Percentiles rank a stretch among this genome's conserved stretches.
These are phyloP conservation scores for Mastomys natalensis DNA, from an alignment of 2,113 vertebrate species.

Conservation along the genomic window DNA sequence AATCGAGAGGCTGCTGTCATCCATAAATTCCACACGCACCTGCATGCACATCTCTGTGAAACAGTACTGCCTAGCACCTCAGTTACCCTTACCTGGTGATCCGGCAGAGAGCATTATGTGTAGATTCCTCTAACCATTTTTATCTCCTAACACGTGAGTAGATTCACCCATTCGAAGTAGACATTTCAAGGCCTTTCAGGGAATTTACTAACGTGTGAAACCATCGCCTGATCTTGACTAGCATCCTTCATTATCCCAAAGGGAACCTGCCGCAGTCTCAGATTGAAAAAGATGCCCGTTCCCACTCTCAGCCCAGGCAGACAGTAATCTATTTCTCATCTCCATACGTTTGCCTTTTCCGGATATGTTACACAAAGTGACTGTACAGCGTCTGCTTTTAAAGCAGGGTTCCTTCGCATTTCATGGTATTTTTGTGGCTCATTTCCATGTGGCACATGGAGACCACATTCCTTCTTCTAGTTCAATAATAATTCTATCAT, in stretches of 20 bases:
- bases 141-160: background rate
- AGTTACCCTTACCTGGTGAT: too few species aligned
- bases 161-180: background rate
- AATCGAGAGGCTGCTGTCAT: too few species aligned
- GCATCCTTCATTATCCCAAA: background rate
- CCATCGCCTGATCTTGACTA: background rate
- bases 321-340: background rate
- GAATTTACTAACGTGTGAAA: background rate
- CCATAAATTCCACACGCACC: too few species aligned
- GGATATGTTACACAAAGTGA: background rate
- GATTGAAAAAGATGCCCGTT: background rate
- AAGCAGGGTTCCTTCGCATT: background rate
- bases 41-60: too few species aligned
- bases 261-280: too few species aligned
- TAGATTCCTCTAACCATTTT: background rate
- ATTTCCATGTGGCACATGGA: background rate
- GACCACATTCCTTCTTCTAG: background rate
- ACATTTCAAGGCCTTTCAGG: constrained; percentile 10
- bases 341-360: background rate
- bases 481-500: background rate
- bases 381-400: background rate
- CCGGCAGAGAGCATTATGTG: too few species aligned
- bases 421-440: background rate
- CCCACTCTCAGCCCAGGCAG: background rate
- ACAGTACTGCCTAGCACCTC: too few species aligned